Base-by-base conservation (phyloP, 1,140 invertebrate species). In the Drosophila azteca region DNA sequence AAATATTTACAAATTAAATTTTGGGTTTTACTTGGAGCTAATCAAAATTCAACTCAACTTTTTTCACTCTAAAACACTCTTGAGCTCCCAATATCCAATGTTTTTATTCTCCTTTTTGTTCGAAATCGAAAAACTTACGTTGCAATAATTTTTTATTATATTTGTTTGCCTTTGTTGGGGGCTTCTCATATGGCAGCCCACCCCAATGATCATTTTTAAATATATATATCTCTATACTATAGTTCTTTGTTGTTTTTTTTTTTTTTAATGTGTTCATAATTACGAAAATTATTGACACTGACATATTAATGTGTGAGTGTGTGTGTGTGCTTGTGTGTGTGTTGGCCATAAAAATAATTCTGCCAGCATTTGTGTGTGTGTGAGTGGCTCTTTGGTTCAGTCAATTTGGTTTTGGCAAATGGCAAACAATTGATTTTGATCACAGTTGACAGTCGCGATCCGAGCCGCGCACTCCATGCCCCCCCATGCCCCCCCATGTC, bases 21-120 rank as follows among this genome's bases (percentile, higher is more conserved):
- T 39, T 3, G 35, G 8, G 54, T 31, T 45, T 15, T 29, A 24
- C 17, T 51, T 57, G 29, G 13, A 24, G 24, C 35, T 53, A 43
- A 55, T 29, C 44, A 52, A 15, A 43, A 52, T 62, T 43, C n/a
- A n/a, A n/a, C 22, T 39, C 5, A 26, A 50, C 24, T 43, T 69
- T 83, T 88, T 78, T 83, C 85, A 90, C 85, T 85, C 85, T 85
- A 85, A 89, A 89, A 90, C 62, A 85, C 87, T 90, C 85, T 79
- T 77, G 60, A 90, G 80, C 70, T 67, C 35, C 35, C 35, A 72
- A 60, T 66, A 60, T 66, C 51, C 46, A 71, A 63, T 64, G 35
- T 39, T 39, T 55, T 57, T 54, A 52, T 49, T 53, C 53, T 35
- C 57, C 69, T 74, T 79, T 39, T 77, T 77, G 60, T 84, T 66